Conservation (phyloP, 2,797 vertebrate species). For the Limosa lapponica region DNA sequence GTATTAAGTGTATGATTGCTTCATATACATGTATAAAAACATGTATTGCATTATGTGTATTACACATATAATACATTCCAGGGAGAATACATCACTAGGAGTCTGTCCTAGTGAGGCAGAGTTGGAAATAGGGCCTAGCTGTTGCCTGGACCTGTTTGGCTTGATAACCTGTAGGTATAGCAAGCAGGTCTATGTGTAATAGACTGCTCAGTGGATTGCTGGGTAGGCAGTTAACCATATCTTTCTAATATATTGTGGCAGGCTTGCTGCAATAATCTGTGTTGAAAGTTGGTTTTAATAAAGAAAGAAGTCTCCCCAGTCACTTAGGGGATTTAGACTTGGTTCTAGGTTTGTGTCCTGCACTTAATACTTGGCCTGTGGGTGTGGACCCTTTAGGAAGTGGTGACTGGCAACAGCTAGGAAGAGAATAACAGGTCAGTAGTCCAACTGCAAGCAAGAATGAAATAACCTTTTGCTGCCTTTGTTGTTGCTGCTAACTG, state of each 20-base stretch:
- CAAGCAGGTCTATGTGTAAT: background rate
- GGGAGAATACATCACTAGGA: no score
- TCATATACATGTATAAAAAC: background rate
- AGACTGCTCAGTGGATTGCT: background rate
- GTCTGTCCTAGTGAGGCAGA: background rate
- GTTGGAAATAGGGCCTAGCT: background rate
- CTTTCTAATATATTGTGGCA: background rate
- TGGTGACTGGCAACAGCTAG: background rate
- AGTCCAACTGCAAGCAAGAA: background rate
- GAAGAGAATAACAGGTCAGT: background rate
- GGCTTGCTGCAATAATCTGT: background rate
- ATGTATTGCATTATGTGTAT: background rate
- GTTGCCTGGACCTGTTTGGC: background rate
- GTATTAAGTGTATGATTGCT: background rate
- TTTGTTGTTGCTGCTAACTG: background rate
- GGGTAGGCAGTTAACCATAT: background rate
- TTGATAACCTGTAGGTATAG: background rate
- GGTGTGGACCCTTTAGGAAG: background rate
- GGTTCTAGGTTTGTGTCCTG: background rate
- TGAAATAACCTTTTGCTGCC: background rate
- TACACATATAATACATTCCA: background rate
- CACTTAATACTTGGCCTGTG: background rate
- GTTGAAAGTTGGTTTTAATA: background rate
- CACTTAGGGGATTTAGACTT: background rate
- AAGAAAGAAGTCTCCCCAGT: background rate